Percentiles rank a stretch among this genome's conserved stretches.
phyloP scores from a whole-genome alignment of 2,797 vertebrate species.

The Taeniopygia guttata region DNA sequence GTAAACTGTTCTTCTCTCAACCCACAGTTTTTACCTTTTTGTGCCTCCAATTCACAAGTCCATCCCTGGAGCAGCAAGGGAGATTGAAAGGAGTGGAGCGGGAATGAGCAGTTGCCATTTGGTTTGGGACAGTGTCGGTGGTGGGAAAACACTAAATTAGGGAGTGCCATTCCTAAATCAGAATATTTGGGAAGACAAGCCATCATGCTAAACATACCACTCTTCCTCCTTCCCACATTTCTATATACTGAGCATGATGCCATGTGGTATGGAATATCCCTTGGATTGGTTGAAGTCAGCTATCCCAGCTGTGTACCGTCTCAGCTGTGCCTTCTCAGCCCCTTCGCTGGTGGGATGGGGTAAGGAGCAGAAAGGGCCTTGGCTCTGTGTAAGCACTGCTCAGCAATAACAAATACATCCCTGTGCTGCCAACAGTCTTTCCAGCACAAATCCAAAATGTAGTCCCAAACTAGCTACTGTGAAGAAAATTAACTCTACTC shows the following conservation, averaged over 20 bases:
- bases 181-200: not conserved
- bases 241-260: not conserved
- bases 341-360: rapidly evolving
- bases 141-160: not conserved
- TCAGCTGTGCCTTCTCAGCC: not conserved
- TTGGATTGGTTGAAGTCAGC: not conserved
- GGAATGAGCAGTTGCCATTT: not conserved
- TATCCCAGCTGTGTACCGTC: not conserved
- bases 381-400: not conserved
- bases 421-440: not conserved
- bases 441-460: not conserved
- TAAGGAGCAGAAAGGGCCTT: not conserved
- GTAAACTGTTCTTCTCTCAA: not conserved
- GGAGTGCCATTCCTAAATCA: not conserved
- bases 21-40: not conserved
- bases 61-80: not conserved
- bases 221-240: not conserved
- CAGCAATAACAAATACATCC: not conserved
- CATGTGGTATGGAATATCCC: not conserved
- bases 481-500: not conserved
- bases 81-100: not conserved
- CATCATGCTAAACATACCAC: rapidly evolving
- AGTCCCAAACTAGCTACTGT: no score
- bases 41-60: not conserved
- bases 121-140: rapidly evolving